Base-by-base conservation (phyloP, 2,888 invertebrate species). In the Tetrapedia diversipes region DNA sequence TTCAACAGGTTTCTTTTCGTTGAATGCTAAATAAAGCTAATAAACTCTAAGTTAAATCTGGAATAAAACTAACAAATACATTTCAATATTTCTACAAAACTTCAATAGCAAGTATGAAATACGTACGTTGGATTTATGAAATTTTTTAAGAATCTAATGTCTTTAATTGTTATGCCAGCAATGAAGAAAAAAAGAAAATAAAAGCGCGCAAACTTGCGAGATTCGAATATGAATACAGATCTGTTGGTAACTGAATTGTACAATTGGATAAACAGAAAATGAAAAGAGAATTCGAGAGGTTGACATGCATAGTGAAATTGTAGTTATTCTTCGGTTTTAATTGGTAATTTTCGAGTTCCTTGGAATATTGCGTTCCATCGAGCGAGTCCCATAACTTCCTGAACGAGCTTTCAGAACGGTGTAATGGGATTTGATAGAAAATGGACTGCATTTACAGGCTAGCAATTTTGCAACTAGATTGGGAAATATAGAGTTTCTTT, bases 371-470 rank as follows among this genome's bases (percentile, higher is more conserved):
- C 19, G n/a, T n/a, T 37, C 22, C 19, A 47, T n/a, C 22, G n/a
- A 19, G 14, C 16, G 24, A 14, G 16, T 19, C 32, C 24, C 29
- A 34, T 54, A 54, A 57, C 53, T 43, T 53, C 45, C 45, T 24
- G 61, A 61, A 27, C 51, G 37, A 67, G 47, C 11, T 11, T 16
- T 29, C 22, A 19, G 19, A 49, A 34, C 8, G 41, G 14, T 29
- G 16, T 43, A 24, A 59, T n/a, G 51, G 41, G 43, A 29, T 39
- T 54, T 14, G 24, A 7, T 11, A 19, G 71, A 37, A 66, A 71
- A 27, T 43, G 27, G 6, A 32, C 16, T 59, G 34, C 32, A n/a
- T 39, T 57, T 32, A 29, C 22, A 2, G 14, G 11, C 16, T 24
- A n/a, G 27, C 3, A 34, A 65, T 49, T 60, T 22, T 45, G 16